These are phyloP conservation scores for Pseudochirops corinnae DNA, from an alignment of 2,797 vertebrate species.

Conservation along the genomic window DNA sequence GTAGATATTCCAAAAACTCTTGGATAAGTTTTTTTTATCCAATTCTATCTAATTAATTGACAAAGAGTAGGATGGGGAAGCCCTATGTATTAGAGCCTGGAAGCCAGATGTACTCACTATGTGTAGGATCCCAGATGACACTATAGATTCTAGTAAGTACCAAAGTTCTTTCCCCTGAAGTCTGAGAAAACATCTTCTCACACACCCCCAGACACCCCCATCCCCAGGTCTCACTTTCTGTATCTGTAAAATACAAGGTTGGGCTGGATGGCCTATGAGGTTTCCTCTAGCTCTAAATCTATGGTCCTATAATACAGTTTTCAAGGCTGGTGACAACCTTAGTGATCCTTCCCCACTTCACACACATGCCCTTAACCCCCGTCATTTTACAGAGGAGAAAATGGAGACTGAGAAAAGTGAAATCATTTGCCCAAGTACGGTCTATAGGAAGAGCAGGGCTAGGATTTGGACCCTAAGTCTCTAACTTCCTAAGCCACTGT, in stretches of 20 bases:
- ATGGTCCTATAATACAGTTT: background rate
- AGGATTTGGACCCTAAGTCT: background rate
- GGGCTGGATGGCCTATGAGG: background rate
- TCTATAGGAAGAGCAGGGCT: background rate
- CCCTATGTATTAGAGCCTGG: background rate
- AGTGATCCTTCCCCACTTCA: background rate
- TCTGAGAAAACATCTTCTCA: background rate
- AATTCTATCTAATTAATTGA: background rate
- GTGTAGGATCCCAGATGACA: background rate
- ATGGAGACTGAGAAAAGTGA: background rate
- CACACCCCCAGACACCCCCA: no score
- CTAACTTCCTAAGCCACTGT: background rate
- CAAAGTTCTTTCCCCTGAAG: background rate
- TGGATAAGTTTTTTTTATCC: background rate
- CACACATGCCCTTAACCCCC: background rate
- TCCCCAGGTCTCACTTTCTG: background rate
- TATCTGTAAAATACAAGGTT: background rate
- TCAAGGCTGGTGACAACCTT: background rate
- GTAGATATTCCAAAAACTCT: background rate
- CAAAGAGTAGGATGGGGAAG: background rate
- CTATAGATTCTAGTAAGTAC: background rate
- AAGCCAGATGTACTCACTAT: background rate
- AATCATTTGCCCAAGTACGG: background rate
- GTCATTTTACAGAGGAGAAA: background rate
- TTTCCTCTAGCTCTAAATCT: background rate